Evolutionary conservation across 2,797 vertebrate genomes (phyloP).

Genomic region (Brotula barbata): DNA sequence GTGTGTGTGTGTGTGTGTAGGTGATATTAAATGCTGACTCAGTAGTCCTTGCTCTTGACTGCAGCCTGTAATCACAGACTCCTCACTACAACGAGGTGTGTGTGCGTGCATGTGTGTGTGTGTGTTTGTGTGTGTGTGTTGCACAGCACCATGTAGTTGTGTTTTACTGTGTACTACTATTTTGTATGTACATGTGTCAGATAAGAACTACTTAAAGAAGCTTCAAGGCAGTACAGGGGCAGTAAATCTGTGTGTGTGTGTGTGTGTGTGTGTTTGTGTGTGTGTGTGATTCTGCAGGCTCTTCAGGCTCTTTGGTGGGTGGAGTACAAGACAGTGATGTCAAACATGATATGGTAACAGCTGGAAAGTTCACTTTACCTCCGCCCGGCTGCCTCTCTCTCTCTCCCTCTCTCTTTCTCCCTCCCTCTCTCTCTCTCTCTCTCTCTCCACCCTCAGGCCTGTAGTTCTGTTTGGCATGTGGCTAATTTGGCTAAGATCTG

Average conservation of each 20-base stretch:
- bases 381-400: constrained; percentile 38
- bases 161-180: constrained; percentile 6
- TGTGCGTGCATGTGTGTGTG: background rate
- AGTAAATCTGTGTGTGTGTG: constrained; percentile 38
- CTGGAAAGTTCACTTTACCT: constrained; percentile 71
- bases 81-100: constrained; percentile 6
- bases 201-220: constrained; percentile 34
- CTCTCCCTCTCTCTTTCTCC: background rate
- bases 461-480: constrained; percentile 74
- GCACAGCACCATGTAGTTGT: background rate
- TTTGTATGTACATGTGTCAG: constrained; percentile 7
- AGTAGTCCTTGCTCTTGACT: constrained; percentile 13
- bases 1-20: background rate
- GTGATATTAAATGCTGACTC: constrained; percentile 29
- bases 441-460: constrained; percentile 52
- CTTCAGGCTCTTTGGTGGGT: constrained; percentile 32
- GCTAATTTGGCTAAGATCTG: constrained; percentile 71
- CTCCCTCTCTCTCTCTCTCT: constrained; percentile 14
- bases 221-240: constrained; percentile 26
- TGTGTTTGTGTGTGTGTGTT: background rate
- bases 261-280: constrained; percentile 26
- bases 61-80: constrained; percentile 42
- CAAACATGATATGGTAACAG: constrained; percentile 80
- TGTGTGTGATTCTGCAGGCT: constrained; percentile 41
- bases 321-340: constrained; percentile 68